Conservation (phyloP, 2,888 invertebrate species). For the Nephrotoma appendiculata region DNA sequence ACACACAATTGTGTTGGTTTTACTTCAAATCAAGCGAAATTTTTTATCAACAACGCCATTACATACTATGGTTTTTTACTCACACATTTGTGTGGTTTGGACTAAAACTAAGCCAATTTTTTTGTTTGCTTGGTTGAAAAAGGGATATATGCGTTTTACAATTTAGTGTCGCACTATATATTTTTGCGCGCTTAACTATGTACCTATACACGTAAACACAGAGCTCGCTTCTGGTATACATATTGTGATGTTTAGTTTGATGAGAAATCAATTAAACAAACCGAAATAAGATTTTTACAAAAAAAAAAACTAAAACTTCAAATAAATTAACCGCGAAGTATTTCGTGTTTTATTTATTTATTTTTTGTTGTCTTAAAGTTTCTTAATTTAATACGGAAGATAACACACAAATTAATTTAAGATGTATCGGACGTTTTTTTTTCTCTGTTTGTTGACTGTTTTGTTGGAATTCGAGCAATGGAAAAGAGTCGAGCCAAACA, state of each 20-base stretch:
- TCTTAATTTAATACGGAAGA: conserved; percentile 1
- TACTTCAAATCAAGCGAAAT: no score
- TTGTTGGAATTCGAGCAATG: neutral
- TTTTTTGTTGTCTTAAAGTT: neutral
- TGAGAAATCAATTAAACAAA: conserved; percentile 2
- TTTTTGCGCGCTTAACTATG: neutral
- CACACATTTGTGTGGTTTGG: no score
- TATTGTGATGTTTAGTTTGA: neutral
- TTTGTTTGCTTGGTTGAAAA: no score
- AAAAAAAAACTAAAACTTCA: neutral
- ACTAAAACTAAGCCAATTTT: no score
- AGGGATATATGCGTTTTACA: neutral
- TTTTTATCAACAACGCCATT: no score
- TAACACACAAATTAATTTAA: conserved; percentile 2
- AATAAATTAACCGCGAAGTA: neutral
- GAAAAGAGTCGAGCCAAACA: neutral
- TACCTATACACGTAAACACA: neutral
- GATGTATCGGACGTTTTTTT: neutral
- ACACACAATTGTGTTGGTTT: no score
- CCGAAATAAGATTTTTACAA: neutral
- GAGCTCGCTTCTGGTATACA: neutral
- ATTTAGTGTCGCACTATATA: neutral
- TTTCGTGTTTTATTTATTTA: neutral
- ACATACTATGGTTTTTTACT: no score
- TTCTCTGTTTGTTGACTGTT: neutral